Conservation (phyloP, 1,140 invertebrate species). For the Psix sp. region DNA sequence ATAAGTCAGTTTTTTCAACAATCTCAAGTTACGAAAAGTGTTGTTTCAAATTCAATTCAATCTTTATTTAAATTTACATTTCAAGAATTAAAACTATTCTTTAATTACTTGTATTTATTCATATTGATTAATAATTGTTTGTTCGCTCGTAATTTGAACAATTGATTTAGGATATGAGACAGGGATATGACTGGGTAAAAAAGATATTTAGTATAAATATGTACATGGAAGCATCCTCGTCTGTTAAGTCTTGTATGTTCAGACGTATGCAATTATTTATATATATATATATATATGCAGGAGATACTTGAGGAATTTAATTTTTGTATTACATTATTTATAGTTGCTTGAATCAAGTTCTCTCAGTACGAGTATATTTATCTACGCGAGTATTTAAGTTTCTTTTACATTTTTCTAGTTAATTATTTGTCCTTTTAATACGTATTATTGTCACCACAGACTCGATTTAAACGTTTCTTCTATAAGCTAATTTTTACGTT, state of each 20-base stretch:
- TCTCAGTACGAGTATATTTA: slow-evolving; percentile 1
- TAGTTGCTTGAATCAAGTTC: slow-evolving; percentile 37
- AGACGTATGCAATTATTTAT: neutral
- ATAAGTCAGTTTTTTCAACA: too few relatives aligned
- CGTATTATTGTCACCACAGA: too few relatives aligned
- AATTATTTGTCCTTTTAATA: too few relatives aligned
- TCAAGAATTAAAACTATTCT: too few relatives aligned
- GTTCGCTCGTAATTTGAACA: slow-evolving; percentile 1
- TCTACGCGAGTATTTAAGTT: neutral
- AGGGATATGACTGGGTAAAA: slow-evolving; percentile 53
- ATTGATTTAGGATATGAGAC: slow-evolving; percentile 39
- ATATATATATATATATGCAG: slow-evolving; percentile 9
- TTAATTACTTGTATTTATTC: too few relatives aligned
- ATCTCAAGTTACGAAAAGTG: too few relatives aligned
- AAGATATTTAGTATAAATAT: slow-evolving; percentile 53
- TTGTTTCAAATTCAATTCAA: too few relatives aligned
- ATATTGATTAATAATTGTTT: too few relatives aligned
- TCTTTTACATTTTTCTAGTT: neutral
- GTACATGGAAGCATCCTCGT: slow-evolving; percentile 34
- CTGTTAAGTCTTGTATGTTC: slow-evolving; percentile 33
- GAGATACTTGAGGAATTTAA: slow-evolving; percentile 35
- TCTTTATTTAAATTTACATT: too few relatives aligned
- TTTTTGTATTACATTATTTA: too few relatives aligned
- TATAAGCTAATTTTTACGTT: too few relatives aligned
- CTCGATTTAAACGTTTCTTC: too few relatives aligned